Conservation (phyloP, 2,113 vertebrate genomes). For the Chlamydotis undulata region DNA sequence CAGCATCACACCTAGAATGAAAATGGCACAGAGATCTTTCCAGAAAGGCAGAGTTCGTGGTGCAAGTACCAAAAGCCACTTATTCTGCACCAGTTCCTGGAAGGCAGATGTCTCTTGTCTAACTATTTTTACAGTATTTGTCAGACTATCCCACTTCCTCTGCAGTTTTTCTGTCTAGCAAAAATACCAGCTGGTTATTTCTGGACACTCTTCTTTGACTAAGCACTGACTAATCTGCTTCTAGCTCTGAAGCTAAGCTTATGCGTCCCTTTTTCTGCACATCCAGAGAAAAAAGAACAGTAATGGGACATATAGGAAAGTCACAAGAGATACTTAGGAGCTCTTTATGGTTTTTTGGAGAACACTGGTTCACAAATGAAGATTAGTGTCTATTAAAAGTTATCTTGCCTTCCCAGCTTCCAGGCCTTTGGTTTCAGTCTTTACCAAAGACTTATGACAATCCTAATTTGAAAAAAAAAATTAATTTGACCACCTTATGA, state of each 20-base stretch:
- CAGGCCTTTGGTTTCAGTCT: neutral
- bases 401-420: neutral
- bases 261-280: neutral
- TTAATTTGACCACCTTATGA: neutral
- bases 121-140: constrained; percentile 21
- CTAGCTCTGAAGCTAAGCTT: neutral
- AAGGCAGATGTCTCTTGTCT: constrained; percentile 38
- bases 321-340: neutral
- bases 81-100: constrained; percentile 10
- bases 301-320: neutral
- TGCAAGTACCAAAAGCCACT: constrained; percentile 12
- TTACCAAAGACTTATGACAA: neutral
- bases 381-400: neutral
- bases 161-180: constrained; percentile 42
- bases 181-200: constrained; percentile 40
- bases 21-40: constrained; percentile 6
- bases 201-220: constrained; percentile 21
- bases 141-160: constrained; percentile 43
- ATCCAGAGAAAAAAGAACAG: neutral
- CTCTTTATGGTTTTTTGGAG: neutral
- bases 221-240: constrained; percentile 2
- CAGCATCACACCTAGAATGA: neutral
- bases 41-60: neutral
- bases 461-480: neutral
- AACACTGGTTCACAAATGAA: neutral